Conservation (phyloP, 2,888 invertebrate genomes). For the Drosophila aldrichi region DNA sequence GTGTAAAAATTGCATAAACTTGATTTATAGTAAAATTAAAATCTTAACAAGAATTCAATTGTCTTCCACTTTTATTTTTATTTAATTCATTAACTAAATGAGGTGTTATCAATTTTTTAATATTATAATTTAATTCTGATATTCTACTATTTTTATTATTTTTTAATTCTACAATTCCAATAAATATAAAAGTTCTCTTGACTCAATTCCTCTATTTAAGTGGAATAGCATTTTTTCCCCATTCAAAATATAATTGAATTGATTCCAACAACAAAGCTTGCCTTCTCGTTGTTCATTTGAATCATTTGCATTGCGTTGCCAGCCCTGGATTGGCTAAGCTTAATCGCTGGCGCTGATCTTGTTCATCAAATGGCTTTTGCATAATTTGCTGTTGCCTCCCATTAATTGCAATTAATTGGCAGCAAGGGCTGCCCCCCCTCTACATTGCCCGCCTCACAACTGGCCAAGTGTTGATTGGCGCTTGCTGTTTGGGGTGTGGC, state of each 20-base stretch:
- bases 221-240: too few species aligned
- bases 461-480: constrained; percentile 72
- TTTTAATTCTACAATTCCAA: too few species aligned
- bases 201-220: too few species aligned
- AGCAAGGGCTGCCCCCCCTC: constrained; percentile 56
- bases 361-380: constrained; percentile 72
- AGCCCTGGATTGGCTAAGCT: constrained; percentile 45
- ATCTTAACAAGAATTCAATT: neutral
- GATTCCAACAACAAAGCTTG: neutral
- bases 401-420: constrained; percentile 75
- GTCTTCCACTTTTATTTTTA: neutral
- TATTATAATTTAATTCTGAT: too few species aligned
- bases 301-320: constrained; percentile 21
- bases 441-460: neutral
- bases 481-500: constrained; percentile 67
- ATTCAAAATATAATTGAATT: neutral
- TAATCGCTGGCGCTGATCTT: constrained; percentile 67
- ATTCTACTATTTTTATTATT: too few species aligned
- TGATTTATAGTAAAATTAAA: neutral
- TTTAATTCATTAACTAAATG: too few species aligned
- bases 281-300: neutral
- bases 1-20: neutral
- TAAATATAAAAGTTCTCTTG: too few species aligned
- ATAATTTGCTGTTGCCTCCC: constrained; percentile 59
- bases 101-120: too few species aligned